Conservation (phyloP, 1,140 invertebrate genomes). For the Oreohelix idahoensis region DNA sequence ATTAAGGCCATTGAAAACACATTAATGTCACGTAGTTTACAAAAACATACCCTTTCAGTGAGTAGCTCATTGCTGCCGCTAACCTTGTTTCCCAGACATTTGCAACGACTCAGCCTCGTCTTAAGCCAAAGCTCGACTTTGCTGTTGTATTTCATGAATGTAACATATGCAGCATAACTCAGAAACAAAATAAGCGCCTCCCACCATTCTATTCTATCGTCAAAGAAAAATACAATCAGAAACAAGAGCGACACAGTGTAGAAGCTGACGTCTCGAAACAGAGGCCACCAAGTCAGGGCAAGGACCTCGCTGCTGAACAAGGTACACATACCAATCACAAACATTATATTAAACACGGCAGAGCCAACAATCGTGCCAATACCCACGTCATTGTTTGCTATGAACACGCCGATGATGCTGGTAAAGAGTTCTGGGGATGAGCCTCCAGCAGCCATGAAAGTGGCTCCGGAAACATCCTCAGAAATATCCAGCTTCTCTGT, state of each 20-base stretch:
- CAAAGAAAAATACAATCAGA: conserved; percentile 81
- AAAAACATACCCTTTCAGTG: conserved; percentile 52
- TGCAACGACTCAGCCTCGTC: conserved; percentile 43
- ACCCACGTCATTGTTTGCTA: conserved; percentile 66
- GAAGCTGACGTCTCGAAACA: conserved; percentile 95
- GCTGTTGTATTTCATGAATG: conserved; percentile 71
- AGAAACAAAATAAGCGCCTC: conserved; percentile 69
- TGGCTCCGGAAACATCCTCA: conserved; percentile 89
- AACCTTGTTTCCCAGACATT: conserved; percentile 51
- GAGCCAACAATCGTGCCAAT: conserved; percentile 71
- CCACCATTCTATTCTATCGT: conserved; percentile 70
- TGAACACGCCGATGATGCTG: conserved; percentile 85
- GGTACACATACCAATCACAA: conserved; percentile 71
- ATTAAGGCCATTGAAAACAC: too few relatives aligned
- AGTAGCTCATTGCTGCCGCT: conserved; percentile 57
- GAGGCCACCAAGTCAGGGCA: conserved; percentile 78
- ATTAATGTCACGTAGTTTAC: neutral
- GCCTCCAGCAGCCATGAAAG: conserved; percentile 92
- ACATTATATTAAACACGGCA: conserved; percentile 71
- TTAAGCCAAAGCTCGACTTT: conserved; percentile 63
- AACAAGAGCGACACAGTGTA: conserved; percentile 93
- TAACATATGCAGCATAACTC: conserved; percentile 65
- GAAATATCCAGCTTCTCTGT: conserved; percentile 74
- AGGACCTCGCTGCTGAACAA: conserved; percentile 64
- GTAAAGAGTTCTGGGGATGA: conserved; percentile 92